Percentiles rank a stretch among this genome's conserved stretches.
Evolutionary conservation across 2,888 invertebrate species (phyloP).

Genomic region (Macrophya alboannulata): DNA sequence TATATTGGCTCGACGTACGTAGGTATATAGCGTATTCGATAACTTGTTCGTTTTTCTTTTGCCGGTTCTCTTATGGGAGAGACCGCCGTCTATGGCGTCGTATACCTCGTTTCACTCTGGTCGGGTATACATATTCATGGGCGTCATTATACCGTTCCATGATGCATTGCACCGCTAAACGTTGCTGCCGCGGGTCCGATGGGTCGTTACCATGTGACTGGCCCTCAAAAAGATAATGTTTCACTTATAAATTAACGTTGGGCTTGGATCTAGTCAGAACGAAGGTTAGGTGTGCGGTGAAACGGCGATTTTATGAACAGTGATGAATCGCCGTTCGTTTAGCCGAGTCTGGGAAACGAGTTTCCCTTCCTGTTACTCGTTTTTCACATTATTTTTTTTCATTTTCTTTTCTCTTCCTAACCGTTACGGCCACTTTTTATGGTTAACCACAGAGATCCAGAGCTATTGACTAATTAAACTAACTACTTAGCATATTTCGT

Average conservation of each 20-base stretch:
- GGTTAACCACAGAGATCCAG: slow-evolving; percentile 26
- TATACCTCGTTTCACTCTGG: slow-evolving; percentile 65
- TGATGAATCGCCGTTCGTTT: slow-evolving; percentile 33
- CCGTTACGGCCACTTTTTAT: slow-evolving; percentile 13
- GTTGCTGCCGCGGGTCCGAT: slow-evolving; percentile 66
- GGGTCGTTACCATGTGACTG: slow-evolving; percentile 48
- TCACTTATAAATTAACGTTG: slow-evolving; percentile 67
- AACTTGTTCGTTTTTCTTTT: slow-evolving; percentile 14
- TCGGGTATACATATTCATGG: slow-evolving; percentile 75
- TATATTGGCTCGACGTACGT: slow-evolving; percentile 33
- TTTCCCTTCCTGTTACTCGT: slow-evolving; percentile 25
- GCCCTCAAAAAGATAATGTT: slow-evolving; percentile 53
- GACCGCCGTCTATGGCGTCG: slow-evolving; percentile 39
- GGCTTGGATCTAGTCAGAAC: slow-evolving; percentile 22
- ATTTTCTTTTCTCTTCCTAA: not conserved
- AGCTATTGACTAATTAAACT: slow-evolving; percentile 22
- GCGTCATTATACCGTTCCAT: slow-evolving; percentile 74
- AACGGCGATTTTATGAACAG: slow-evolving; percentile 33
- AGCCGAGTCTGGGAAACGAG: slow-evolving; percentile 24
- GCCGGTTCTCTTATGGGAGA: slow-evolving; percentile 32
- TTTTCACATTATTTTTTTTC: not conserved
- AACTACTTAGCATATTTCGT: slow-evolving; percentile 36
- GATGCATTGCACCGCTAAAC: slow-evolving; percentile 75
- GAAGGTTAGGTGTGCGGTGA: slow-evolving; percentile 25
- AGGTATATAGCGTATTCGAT: not conserved